Percentiles rank a stretch among this genome's conserved stretches.
These are phyloP conservation scores for Paedocypris sp. DNA, from an alignment of 2,113 vertebrate genomes.

Conservation along the genomic window DNA sequence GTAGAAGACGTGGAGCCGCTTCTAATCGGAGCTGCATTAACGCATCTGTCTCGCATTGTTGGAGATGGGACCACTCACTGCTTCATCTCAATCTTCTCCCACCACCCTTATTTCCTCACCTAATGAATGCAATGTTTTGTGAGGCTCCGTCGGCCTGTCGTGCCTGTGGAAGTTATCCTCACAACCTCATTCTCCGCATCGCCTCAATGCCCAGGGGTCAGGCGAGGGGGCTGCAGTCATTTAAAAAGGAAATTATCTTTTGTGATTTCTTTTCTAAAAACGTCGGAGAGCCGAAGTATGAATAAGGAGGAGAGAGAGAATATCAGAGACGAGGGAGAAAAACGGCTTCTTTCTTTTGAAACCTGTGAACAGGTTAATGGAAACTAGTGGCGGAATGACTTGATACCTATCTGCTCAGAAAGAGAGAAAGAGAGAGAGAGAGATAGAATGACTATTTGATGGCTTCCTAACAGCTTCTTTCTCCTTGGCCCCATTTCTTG, in stretches of 20 bases:
- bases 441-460: conserved; percentile 55
- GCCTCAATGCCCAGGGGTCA: conserved; percentile 57
- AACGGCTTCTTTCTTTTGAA: conserved; percentile 28
- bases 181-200: conserved; percentile 50
- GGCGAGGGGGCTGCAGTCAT: conserved; percentile 50
- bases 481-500: conserved; percentile 52
- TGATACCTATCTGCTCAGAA: conserved; percentile 33
- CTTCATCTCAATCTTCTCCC: conserved; percentile 1
- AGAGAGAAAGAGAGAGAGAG: neutral
- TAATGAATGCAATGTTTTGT: conserved; percentile 45
- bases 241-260: conserved; percentile 67
- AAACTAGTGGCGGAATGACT: conserved; percentile 28
- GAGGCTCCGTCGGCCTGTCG: conserved; percentile 40
- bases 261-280: conserved; percentile 50
- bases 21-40: neutral
- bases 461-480: conserved; percentile 51
- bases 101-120: conserved; percentile 22
- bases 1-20: neutral
- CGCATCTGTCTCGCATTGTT: neutral
- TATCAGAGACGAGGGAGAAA: conserved; percentile 16
- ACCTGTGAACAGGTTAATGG: conserved; percentile 38
- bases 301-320: neutral
- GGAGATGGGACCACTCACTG: neutral
- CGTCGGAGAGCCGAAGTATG: conserved; percentile 33
- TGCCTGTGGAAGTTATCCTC: conserved; percentile 45